Base-by-base conservation (phyloP, 2,113 vertebrate species). In the Ochotona curzoniae region DNA sequence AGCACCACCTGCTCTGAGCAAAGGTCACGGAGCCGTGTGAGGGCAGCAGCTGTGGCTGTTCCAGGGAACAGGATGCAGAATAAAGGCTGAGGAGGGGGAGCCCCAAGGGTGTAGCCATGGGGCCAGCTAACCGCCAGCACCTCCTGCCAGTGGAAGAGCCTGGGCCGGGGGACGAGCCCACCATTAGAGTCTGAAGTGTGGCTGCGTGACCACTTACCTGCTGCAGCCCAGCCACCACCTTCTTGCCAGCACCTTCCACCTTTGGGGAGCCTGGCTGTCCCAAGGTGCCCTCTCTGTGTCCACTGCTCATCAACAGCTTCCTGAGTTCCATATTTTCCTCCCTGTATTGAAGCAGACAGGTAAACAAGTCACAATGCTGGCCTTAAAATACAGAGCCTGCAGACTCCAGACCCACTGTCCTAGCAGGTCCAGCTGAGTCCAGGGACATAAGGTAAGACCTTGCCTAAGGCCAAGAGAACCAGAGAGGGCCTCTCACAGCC, bases 291-390 rank as follows among this genome's bases (percentile, higher is more conserved):
- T 98, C 96, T 92, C 98, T 97, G 95, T 82, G 98, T 76, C 86
- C 8, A 79, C 91, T 95, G 74, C 95, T 98, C 0, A 98, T 99
- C 94, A 99, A 97, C 97, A 99, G 97, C 95, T 98, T 99, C 97
- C 98, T 99, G 64, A 99, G 98, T 96, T 99, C 99, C 97, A 98
- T 97, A 93, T 99, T 99, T 97, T 99, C 99, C 21, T 98, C 98
- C 81, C 99, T 99, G 95, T 0, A 23, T 70, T 2, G 44, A 54
- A 61, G 51, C 28, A 73, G 90, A 79, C 17, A 70, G 30, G 78
- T 75, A 89, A 44, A 44, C 38, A 44, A 64, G 63, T 32, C 70
- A 95, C 0, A 0, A 3, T 35, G 76, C 47, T 26, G 66, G 70
- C 63, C 23, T 80, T 32, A 10, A 2, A 60, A 4, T 8, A 4